Evolutionary conservation across 2,797 vertebrate genomes (phyloP), one percentile per base, ranked within the genome.

Genomic region (Podarcis siculus): DNA sequence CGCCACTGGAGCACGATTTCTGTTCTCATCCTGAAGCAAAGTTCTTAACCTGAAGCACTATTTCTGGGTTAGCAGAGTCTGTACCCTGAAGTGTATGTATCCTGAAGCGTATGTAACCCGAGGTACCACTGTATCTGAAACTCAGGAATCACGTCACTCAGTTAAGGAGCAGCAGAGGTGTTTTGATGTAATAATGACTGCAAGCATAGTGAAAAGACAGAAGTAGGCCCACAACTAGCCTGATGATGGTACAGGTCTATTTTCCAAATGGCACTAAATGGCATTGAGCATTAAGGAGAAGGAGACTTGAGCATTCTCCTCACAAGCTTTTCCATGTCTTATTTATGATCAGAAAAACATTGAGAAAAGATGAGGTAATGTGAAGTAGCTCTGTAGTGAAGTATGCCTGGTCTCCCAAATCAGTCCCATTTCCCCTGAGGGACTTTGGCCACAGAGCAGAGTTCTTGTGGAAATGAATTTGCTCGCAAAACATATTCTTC

Each of bases 241-340:
- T 64, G 81, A 49, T 71, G 86, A 86, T 39, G 73, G 49, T n/a
- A 89, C 8, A 5, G 39, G 21, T 23, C 37, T 58, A 37, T 84
- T 79, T 76, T 81, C 77, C 86, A 37, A 1, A 55, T 76, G 83
- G 66, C 79, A 90, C 88, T 82, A 82, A 86, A 81, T 77, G 71
- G 39, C 79, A 86, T 85, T 75, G 78, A 82, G 67, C 27, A 55
- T 55, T 35, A 82, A 82, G n/a, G 37, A 75, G 35, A 67, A 76
- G 45, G 35, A 75, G 39, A 37, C 42, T 19, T 30, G n/a, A 89
- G 83, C 79, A 23, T 19, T 82, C 39, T 42, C 25, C 45, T 75
- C 81, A 81, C 76, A 58, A 82, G 27, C 78, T 75, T 30, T 37
- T 66, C 27, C 61, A 19, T 12, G 69, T 39, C 23, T 77, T 49